Base-by-base conservation (phyloP, 2,888 invertebrate species). In the Zaprionus bogoriensis region DNA sequence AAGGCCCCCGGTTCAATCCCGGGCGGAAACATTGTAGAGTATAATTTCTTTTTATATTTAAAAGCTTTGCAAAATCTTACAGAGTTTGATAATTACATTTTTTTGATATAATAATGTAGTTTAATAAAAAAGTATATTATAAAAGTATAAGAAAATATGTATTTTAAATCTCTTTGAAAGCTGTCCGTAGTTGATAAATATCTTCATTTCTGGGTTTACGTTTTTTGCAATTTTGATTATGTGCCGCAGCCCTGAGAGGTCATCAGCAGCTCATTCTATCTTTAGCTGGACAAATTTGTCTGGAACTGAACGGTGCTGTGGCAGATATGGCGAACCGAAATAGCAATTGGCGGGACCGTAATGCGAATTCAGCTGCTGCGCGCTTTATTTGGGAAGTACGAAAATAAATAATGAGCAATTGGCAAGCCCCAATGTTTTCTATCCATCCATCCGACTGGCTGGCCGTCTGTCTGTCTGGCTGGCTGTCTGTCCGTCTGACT, bases 391-490 rank as follows among this genome's bases (percentile, higher is more conserved):
- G 64, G 58, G 19, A 23, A 30, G 41, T 27, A 67, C 57, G 7
- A 61, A 74, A 76, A 74, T 74, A 76, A 76, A 74, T 63, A 70
- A 67, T 74, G 44, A 70, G 67, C 66, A 69, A 66, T 58, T 36
- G 52, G 14, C 64, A 48, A 62, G 54, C 46, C 44, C 20, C 59
- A 63, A 74, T 68, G 65, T 65, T 55, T 74, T 69, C 59, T 51
- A 57, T 60, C 53, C 32, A 36, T 36, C 32, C 32, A 9, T 36
- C 30, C 47, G 47, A 47, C 67, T 48, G 59, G 50, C 73, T 58
- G 67, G 27, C 39, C 46, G 58, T 39, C 60, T 17, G 23, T 19
- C 42, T 68, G 73, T 73, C 71, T 55, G 48, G 52, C 65, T 10
- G 30, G n/a, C 42, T 52, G 47, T 51, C 67, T 48, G 59, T 52